Base-by-base conservation (phyloP, 2,113 vertebrate genomes). In the Chelonoidis abingdonii region DNA sequence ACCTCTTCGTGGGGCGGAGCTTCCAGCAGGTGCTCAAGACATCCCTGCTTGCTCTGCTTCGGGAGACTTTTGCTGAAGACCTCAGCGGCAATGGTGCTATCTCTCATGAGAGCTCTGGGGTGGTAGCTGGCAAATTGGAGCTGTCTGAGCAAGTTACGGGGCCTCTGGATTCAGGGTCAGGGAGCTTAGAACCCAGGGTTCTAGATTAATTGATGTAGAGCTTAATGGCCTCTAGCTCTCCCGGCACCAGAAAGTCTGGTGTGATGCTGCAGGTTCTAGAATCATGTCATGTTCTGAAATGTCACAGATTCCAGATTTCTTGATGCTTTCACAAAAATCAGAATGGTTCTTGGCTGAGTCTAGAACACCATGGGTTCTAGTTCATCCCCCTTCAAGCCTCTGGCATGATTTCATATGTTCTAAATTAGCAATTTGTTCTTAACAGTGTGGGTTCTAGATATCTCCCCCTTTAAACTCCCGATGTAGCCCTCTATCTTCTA, bases 21-120 rank as follows among this genome's bases (percentile, higher is more conserved):
- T 97, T 97, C 86, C 95, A 97, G 91, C 91, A 92, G 4, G 75
- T 96, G n/a, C 97, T 98, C 57, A 97, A 89, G 69, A 97, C 92
- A 19, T 98, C 97, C 31, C 59, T 97, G 78, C 52, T 97, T 82
- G 62, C 90, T 57, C 47, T 97, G 13, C 93, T 98, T 89, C 90
- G 91, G 75, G 96, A 96, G 82, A 87, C 89, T 25, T 91, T 98
- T 47, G 88, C 35, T 79, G 97, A 98, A n/a, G 82, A 93, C 19
- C 53, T 83, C 35, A 56, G 21, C 22, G 49, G 7, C 17, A 52
- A n/a, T 5, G 49, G 17, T 10, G 65, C 35, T 19, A 4, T 72
- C 35, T 72, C 65, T 5, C 35, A 38, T 38, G 65, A 72, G 65
- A 72, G 35, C 17, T 22, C 35, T 8, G 16, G n/a, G 35, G 17